These are phyloP conservation scores for Homarus gammarus DNA, from an alignment of 2,888 invertebrate species.

Conservation along the genomic window DNA sequence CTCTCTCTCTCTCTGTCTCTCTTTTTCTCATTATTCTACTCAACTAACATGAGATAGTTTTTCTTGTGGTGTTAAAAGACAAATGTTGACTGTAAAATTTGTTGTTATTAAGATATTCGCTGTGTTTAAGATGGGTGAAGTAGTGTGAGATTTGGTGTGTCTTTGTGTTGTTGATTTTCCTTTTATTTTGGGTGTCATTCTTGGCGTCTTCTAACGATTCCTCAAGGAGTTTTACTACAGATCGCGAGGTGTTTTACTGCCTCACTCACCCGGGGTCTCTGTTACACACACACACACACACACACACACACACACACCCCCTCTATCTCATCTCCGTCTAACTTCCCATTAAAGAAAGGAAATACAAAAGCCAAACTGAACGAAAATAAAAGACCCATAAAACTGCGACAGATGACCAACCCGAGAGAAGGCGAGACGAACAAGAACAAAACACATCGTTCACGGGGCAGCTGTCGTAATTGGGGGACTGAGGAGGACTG, in stretches of 20 bases:
- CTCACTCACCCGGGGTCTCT: background rate
- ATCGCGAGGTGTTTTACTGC: conserved; percentile 7
- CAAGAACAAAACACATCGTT: background rate
- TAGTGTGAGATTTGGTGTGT: too few relatives aligned
- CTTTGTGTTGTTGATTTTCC: too few relatives aligned
- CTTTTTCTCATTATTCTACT: background rate
- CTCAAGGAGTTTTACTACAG: conserved; percentile 34
- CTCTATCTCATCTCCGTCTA: background rate
- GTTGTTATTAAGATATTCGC: too few relatives aligned
- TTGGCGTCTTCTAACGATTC: conserved; percentile 18
- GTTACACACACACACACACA: too few relatives aligned
- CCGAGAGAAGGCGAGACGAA: background rate
- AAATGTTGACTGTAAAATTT: too few relatives aligned
- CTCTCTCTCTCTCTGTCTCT: too few relatives aligned
- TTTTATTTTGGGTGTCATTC: background rate
- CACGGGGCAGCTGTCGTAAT: conserved; percentile 17
- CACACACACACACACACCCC: too few relatives aligned
- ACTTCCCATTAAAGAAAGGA: background rate
- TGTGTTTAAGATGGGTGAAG: too few relatives aligned
- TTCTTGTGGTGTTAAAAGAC: too few relatives aligned
- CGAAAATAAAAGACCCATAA: background rate
- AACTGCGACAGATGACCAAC: background rate
- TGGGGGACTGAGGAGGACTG: conserved; percentile 16
- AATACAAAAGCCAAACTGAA: background rate
- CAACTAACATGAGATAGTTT: too few relatives aligned